Base-by-base conservation (phyloP, 2,113 vertebrate genomes). In the Emydocephalus ijimae region DNA sequence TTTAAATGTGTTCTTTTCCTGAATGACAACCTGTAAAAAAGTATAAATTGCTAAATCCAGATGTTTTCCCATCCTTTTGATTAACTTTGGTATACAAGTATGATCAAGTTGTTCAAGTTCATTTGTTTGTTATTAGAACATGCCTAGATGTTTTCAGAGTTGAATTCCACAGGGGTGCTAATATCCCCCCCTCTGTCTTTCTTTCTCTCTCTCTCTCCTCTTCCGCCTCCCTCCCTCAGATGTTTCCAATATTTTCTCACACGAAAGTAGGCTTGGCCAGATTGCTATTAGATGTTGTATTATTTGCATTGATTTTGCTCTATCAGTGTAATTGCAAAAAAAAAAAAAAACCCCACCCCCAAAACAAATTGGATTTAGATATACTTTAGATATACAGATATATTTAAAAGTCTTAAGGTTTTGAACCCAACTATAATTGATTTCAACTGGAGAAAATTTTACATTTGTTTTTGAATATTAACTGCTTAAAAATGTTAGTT, bases 11-110 rank as follows among this genome's bases (percentile, higher is more conserved):
- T 21, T 39, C 18, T 81, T 81, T 43, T 43, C 18, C 18, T 43
- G 86, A 52, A 52, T 87, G 0, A 94, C n/a, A 54, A 9, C 45
- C 8, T 74, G 14, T 26, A 43, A 43, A n/a, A 64, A 34, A 34
- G 54, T 1, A 1, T 81, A 43, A 81, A 21, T 43, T 43, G 18
- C 74, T 0, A 4, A 20, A 23, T 14, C 50, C 5, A 90, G 88
- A 21, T 11, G 1, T 10, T 90, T 93, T 54, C 12, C 50, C 57
- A 0, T 15, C 45, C 0, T 1, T 0, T 88, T 93, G 56, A 34
- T 11, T 56, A 3, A 18, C 23, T 54, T 11, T 5, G 0, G 0
- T 81, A 34, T 23, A 0, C 8, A 14, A 5, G n/a, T 94, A 24
- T 81, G 48, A 90, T 91, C 94, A 55, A 48, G 0, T 50, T 94